A percentile compares a stretch with the other conserved stretches of the same genome.
Conservation (phyloP, 2,888 invertebrate species). For the Eurytoma adleriae region DNA sequence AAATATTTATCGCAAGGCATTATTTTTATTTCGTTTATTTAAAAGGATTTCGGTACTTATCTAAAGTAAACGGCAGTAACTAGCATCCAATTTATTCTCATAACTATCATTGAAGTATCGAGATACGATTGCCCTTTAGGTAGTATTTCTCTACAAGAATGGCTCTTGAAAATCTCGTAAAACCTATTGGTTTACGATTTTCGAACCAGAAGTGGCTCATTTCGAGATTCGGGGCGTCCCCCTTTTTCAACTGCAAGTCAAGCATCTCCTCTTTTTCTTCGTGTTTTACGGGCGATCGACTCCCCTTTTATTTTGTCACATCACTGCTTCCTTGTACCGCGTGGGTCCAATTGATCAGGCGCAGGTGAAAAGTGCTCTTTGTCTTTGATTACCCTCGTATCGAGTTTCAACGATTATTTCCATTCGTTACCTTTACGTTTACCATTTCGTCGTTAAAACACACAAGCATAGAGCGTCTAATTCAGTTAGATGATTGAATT, state of each 20-base stretch:
- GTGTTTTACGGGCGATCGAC: conserved; percentile 6
- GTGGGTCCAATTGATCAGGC: not conserved
- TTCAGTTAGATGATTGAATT: no score
- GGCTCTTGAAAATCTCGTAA: conserved; percentile 25
- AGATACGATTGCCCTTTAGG: no score
- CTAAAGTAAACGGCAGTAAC: no score
- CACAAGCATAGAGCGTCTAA: not conserved
- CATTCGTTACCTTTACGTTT: not conserved
- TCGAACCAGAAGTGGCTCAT: conserved; percentile 18
- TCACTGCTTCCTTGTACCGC: not conserved
- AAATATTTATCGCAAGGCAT: no score
- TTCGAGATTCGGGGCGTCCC: conserved; percentile 15
- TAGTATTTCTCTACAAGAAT: not conserved
- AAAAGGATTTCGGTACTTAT: no score
- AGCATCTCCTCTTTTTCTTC: not conserved
- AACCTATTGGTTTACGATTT: conserved; percentile 44
- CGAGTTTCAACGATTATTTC: no score
- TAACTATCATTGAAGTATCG: no score
- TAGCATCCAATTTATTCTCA: no score
- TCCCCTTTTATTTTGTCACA: conserved; percentile 8
- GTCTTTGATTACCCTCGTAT: not conserved
- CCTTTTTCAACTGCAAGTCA: conserved; percentile 17
- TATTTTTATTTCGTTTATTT: no score
- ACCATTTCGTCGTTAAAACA: not conserved
- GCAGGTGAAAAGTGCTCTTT: conserved; percentile 11